phyloP scores from a whole-genome alignment of 2,888 invertebrate species.

The Scaptomyza parva region DNA sequence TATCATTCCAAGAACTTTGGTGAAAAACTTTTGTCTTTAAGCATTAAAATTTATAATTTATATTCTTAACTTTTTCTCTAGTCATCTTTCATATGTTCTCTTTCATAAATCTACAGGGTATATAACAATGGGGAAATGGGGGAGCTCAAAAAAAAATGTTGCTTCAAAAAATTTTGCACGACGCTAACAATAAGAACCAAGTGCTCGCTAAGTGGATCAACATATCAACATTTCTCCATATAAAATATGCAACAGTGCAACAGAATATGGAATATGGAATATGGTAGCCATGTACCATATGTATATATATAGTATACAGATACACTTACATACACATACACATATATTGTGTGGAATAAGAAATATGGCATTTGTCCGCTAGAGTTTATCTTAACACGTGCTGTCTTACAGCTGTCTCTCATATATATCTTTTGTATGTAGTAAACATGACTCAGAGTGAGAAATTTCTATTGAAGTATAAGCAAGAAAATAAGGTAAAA shows the following conservation, averaged over 20 bases:
- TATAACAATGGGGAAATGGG: conserved; percentile 14
- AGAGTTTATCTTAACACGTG: background rate
- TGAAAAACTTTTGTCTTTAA: too few relatives aligned
- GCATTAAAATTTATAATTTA: too few relatives aligned
- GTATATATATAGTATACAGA: too few relatives aligned
- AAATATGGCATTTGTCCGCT: conserved; percentile 1
- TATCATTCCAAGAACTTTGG: too few relatives aligned
- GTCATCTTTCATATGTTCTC: too few relatives aligned
- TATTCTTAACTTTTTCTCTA: too few relatives aligned
- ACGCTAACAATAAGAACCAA: conserved; percentile 46
- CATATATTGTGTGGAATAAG: too few relatives aligned
- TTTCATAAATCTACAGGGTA: conserved; percentile 13
- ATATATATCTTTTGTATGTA: background rate
- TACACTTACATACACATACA: too few relatives aligned
- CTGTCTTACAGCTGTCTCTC: background rate
- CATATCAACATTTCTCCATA: conserved; percentile 51
- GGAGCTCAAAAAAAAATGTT: too few relatives aligned
- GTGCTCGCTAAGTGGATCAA: conserved; percentile 60
- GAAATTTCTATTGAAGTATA: background rate
- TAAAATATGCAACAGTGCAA: conserved; percentile 36
- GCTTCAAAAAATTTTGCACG: conserved; percentile 15
- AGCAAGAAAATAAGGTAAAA: background rate
- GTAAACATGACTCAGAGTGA: too few relatives aligned
- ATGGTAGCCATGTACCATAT: background rate
- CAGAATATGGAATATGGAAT: conserved; percentile 12